Evolutionary conservation across 2,888 invertebrate genomes (phyloP), one percentile per base, ranked within the genome.

Genomic region (Bibio marci): DNA sequence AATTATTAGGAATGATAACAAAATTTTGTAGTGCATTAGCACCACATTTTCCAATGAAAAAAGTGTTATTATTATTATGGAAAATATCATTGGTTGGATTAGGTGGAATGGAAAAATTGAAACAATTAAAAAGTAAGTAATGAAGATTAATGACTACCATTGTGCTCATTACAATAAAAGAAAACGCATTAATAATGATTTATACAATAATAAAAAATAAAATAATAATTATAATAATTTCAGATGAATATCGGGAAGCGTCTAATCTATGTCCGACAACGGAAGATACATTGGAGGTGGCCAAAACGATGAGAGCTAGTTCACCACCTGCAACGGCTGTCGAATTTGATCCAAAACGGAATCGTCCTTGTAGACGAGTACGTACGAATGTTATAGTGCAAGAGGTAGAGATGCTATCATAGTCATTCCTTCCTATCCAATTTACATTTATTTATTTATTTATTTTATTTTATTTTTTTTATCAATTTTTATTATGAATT

Each of bases 21-120:
- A 76, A 83, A 49, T 91, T 97, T 56, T 97, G 97, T 63, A 87
- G 90, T 49, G 95, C 95, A 2, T 79, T 82, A 19, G 85, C 90
- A 6, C 91, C 95, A 14, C 94, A 97, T 65, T 97, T 92, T 64
- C 98, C 98, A 3, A 95, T 98, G 77, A 95, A 94, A 59, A 99
- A 98, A 65, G 87, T 97, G 10, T 67, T 99, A 14, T 65, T 99
- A 35, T 65, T 98, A 14, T 59, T 95, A 2, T 98, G 98, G 98
- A 98, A 98, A 66, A 73, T 90, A 10, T 74, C 95, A 41, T 66
- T 99, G 38, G 78, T 94, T 3, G 81, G 86, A 12, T 66, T 98
- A 36, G 98, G 98, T 17, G 97, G 95, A 7, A 86, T 87, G 53
- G 76, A 80, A 42, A 77, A 80, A 40, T 64, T 95, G 22, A 79